Percentiles rank a stretch among this genome's conserved stretches.
phyloP scores from a whole-genome alignment of 1,140 invertebrate species.

The Lepidurus packardi region DNA sequence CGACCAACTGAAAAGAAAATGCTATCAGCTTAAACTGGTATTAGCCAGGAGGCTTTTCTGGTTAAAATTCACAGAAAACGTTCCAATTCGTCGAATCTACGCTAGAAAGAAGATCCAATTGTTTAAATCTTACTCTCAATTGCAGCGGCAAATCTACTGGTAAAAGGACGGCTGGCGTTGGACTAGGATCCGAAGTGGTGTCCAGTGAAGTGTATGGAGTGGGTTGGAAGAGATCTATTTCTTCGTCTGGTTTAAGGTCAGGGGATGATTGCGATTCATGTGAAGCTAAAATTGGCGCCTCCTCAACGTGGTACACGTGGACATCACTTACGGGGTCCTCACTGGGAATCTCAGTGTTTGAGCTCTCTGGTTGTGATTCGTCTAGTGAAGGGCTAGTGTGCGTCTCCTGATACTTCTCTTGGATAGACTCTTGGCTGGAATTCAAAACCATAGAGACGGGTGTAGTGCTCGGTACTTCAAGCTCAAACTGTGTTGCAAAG shows the following conservation, averaged over 20 bases:
- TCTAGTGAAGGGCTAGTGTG: neutral
- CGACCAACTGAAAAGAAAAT: constrained; percentile 36
- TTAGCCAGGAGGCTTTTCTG: neutral
- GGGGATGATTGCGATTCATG: neutral
- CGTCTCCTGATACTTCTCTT: constrained; percentile 13
- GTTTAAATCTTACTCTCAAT: constrained; percentile 34
- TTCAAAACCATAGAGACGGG: constrained; percentile 32
- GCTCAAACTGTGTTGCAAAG: constrained; percentile 28
- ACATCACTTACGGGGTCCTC: neutral
- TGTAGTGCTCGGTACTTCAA: constrained; percentile 17
- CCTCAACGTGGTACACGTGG: neutral
- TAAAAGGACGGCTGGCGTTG: constrained; percentile 25
- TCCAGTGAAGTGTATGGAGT: neutral
- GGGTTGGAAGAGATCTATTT: neutral
- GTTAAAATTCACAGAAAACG: neutral
- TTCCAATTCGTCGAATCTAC: neutral
- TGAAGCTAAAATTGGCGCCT: neutral
- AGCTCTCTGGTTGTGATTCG: neutral
- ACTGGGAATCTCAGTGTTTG: neutral
- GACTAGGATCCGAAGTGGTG: neutral
- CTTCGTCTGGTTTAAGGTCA: neutral
- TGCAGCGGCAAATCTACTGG: constrained; percentile 38
- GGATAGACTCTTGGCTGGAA: constrained; percentile 30
- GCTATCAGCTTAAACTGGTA: constrained; percentile 24
- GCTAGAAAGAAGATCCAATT: neutral